Evolutionary conservation across 2,888 invertebrate genomes (phyloP).

Genomic region (Lasioglossum oenotherae): DNA sequence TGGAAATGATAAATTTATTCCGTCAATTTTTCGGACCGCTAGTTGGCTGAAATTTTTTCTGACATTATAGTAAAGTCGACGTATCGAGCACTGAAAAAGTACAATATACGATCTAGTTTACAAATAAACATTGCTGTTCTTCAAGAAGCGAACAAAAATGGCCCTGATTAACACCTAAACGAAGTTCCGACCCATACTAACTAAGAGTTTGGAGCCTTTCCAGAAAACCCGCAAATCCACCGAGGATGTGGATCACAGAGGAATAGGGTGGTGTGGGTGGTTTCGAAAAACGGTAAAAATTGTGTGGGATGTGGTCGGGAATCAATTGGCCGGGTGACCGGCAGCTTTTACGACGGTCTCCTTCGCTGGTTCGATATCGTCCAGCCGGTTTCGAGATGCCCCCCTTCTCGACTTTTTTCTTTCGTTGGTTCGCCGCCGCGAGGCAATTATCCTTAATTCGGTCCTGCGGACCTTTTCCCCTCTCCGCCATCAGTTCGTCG

Average conservation of each 20-base stretch:
- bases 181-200: neutral
- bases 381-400: conserved; percentile 46
- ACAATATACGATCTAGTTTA: neutral
- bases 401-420: conserved; percentile 47
- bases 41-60: neutral
- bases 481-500: neutral
- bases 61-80: neutral
- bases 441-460: conserved; percentile 79
- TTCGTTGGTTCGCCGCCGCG: conserved; percentile 64
- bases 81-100: neutral
- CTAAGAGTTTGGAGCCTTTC: neutral
- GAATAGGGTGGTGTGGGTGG: no score
- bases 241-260: neutral
- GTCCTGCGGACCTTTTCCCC: conserved; percentile 57
- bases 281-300: conserved; percentile 29
- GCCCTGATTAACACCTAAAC: neutral
- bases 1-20: neutral
- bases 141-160: neutral
- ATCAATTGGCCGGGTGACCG: conserved; percentile 64
- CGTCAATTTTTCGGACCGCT: neutral
- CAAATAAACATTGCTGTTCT: neutral
- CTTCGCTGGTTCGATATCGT: conserved; percentile 57
- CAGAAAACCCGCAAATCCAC: neutral
- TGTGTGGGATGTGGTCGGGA: conserved; percentile 42
- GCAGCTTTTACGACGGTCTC: conserved; percentile 53